Base-by-base conservation (phyloP, 2,888 invertebrate genomes). In the Euzophera pinguis region DNA sequence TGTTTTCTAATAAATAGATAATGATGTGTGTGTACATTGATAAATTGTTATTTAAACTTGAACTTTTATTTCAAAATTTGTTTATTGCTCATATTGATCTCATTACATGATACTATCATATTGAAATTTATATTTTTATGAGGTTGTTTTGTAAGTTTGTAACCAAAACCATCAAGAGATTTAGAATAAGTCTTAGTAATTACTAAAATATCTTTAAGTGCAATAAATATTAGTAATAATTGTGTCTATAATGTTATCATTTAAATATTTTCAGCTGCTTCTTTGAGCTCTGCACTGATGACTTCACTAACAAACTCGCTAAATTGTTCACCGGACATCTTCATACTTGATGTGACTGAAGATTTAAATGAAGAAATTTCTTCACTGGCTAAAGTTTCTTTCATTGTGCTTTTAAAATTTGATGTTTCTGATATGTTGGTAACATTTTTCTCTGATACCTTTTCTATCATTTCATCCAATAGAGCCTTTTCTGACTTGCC, bases 201-300 rank as follows among this genome's bases (percentile, higher is more conserved):
- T 3, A 22, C 3, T 5, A 5, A 22, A 22, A 22, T 22, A 22
- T 22, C 5, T 22, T 22, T 63, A 61, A 59, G 56, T 57, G 59
- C 55, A 72, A 72, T 72, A 57, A 64, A 66, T 55, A 57, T 56
- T 58, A 55, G 57, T 60, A 60, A 58, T 49, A 16, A 49, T 50
- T 54, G 27, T 49, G 39, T 49, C 10, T 45, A 53, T 41, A 27
- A 39, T 41, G 39, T 12, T 53, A 41, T 45, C n/a, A 42, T 59
- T 71, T 67, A 72, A 52, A 67, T 60, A 59, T 71, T 77, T 59
- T 78, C 76, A 52, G 74, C 67, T 42, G 73, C 74, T 56, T 75
- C 74, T 58, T 65, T 71, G 2, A 77, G 55, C 56, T 78, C 73
- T 1, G 70, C 71, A 32, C 64, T 65, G 12, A 75, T 68, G 38